Percentiles rank a stretch among this genome's conserved stretches.
These are phyloP conservation scores for Perizoma affinitatum DNA, from an alignment of 2,888 invertebrate genomes.

Conservation along the genomic window DNA sequence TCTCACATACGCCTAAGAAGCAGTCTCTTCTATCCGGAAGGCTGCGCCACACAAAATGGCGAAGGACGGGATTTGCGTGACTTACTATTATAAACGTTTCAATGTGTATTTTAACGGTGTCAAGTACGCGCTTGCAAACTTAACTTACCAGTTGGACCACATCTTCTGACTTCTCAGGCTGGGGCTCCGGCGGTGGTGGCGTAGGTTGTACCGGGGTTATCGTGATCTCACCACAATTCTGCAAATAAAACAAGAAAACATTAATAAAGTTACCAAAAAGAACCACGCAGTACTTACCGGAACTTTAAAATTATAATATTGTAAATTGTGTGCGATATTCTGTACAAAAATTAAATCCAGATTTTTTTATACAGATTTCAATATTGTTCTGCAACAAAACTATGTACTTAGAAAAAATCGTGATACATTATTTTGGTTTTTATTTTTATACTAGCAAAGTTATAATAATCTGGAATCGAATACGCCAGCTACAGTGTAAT, in stretches of 20 bases:
- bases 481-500: neutral
- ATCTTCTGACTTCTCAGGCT: conserved; percentile 69
- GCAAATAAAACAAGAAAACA: conserved; percentile 43
- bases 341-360: too few relatives aligned
- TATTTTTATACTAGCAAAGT: too few relatives aligned
- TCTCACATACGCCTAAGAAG: neutral
- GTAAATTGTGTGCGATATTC: too few relatives aligned
- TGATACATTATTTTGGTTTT: too few relatives aligned
- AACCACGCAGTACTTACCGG: too few relatives aligned
- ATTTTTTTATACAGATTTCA: too few relatives aligned
- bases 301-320: too few relatives aligned
- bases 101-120: too few relatives aligned
- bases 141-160: conserved; percentile 75
- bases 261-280: neutral
- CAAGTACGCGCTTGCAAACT: neutral
- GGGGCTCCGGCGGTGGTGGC: conserved; percentile 59
- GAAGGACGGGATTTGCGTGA: neutral
- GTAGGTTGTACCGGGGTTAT: conserved; percentile 83
- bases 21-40: neutral
- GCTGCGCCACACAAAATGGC: conserved; percentile 1
- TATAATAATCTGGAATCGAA: too few relatives aligned
- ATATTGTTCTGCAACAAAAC: too few relatives aligned
- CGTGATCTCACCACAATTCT: conserved; percentile 85
- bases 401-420: too few relatives aligned
- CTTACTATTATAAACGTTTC: too few relatives aligned